A percentile compares a stretch with the other conserved stretches of the same genome.
These are phyloP conservation scores for Xenotilapia flavipinnis DNA, from an alignment of 2,113 vertebrate genomes.

Conservation along the genomic window DNA sequence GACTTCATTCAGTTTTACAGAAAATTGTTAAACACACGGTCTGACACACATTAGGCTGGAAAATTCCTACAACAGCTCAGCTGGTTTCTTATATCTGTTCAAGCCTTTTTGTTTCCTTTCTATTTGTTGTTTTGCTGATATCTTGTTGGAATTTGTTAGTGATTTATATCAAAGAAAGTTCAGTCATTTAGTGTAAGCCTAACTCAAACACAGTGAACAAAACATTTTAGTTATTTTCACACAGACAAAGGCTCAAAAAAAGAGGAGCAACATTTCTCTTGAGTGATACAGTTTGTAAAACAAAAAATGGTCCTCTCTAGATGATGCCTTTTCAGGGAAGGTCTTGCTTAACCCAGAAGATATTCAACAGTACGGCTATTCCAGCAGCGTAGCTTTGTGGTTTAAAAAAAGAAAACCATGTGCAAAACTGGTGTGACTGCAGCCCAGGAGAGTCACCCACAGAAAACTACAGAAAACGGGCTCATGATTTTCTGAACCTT, in stretches of 20 bases:
- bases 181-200: neutral
- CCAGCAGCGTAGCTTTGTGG: neutral
- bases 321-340: neutral
- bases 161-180: neutral
- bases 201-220: neutral
- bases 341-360: neutral
- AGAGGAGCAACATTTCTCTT: neutral
- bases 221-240: neutral
- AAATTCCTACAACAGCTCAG: neutral
- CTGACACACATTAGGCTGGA: neutral
- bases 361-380: neutral
- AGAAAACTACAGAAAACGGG: neutral
- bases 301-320: neutral
- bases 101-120: neutral
- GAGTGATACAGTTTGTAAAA: neutral
- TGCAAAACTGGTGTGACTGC: neutral
- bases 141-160: neutral
- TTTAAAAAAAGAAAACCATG: neutral
- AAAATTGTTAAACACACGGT: neutral
- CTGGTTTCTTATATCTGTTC: neutral
- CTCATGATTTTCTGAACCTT: neutral
- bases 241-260: neutral
- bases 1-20: neutral
- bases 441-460: neutral
- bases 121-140: neutral